Conservation (phyloP, 2,797 vertebrate genomes). For the Sebastes variabilis region DNA sequence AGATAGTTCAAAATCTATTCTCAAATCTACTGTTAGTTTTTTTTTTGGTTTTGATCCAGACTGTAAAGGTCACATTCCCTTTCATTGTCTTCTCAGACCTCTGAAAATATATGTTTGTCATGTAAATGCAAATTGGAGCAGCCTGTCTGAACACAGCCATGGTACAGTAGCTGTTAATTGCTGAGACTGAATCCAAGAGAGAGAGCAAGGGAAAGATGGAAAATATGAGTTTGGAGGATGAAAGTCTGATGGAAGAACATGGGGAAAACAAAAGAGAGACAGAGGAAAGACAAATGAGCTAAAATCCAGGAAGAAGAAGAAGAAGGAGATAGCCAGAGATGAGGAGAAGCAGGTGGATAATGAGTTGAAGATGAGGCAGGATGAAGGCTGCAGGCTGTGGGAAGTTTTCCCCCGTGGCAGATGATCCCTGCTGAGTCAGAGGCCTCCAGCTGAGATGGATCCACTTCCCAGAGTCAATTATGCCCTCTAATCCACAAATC, state of each 20-base stretch:
- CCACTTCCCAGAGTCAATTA: constrained; percentile 17
- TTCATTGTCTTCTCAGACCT: background rate
- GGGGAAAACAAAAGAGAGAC: background rate
- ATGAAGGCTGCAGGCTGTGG: background rate
- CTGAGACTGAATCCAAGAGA: background rate
- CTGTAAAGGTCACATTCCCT: background rate
- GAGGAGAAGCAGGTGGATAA: background rate
- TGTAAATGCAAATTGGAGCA: background rate
- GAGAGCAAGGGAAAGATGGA: background rate
- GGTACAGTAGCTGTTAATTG: background rate
- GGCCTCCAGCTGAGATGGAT: constrained; percentile 18
- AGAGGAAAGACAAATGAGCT: background rate
- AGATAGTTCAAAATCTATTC: background rate
- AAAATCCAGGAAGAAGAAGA: background rate
- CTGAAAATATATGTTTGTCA: background rate
- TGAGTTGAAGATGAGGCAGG: background rate
- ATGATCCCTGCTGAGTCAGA: constrained; percentile 23
- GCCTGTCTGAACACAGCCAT: background rate
- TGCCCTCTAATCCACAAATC: constrained; percentile 7
- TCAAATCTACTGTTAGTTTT: background rate
- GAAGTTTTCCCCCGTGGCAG: background rate
- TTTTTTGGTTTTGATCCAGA: background rate
- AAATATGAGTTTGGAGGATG: background rate
- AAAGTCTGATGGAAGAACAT: background rate
- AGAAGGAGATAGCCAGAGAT: background rate